These are phyloP conservation scores for Sebastes ruberrimus DNA, from an alignment of 2,797 vertebrate species.

Conservation along the genomic window DNA sequence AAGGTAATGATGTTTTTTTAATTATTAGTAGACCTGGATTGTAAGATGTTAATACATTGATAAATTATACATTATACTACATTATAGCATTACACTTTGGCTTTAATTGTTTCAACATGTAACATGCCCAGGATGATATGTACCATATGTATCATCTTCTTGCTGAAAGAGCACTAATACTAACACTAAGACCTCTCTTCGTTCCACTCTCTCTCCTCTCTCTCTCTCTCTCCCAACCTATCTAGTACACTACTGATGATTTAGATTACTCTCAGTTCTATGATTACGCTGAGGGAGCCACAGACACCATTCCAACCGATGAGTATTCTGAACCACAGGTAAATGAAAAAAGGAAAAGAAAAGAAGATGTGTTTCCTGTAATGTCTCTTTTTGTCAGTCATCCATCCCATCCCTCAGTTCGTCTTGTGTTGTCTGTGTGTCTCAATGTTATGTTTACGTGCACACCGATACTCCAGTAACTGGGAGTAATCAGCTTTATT, in stretches of 20 bases:
- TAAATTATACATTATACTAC: not conserved
- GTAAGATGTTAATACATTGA: not conserved
- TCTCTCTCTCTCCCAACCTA: slow-evolving; percentile 78
- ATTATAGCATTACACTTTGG: not conserved
- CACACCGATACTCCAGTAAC: slow-evolving; percentile 10
- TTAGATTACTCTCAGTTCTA: slow-evolving; percentile 92
- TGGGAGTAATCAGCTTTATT: not conserved
- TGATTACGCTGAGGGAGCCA: slow-evolving; percentile 94
- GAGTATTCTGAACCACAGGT: slow-evolving; percentile 94
- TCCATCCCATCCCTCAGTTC: not conserved
- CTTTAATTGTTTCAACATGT: slow-evolving; percentile 33
- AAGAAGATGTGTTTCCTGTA: slow-evolving; percentile 42
- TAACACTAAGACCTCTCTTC: slow-evolving; percentile 73
- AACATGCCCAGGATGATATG: slow-evolving; percentile 55
- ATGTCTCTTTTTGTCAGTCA: slow-evolving; percentile 26
- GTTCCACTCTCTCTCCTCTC: slow-evolving; percentile 53
- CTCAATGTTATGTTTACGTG: slow-evolving; percentile 52
- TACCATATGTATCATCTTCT: slow-evolving; percentile 42
- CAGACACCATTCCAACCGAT: slow-evolving; percentile 85
- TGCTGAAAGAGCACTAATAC: slow-evolving; percentile 44
- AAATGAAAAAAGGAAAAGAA: slow-evolving; percentile 76
- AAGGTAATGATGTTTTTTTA: not conserved
- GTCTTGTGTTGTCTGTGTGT: slow-evolving; percentile 52
- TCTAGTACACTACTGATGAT: slow-evolving; percentile 92
- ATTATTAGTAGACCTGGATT: not conserved